phyloP scores from a whole-genome alignment of 2,797 vertebrate species.

The Microctenopoma stevenorrisi region DNA sequence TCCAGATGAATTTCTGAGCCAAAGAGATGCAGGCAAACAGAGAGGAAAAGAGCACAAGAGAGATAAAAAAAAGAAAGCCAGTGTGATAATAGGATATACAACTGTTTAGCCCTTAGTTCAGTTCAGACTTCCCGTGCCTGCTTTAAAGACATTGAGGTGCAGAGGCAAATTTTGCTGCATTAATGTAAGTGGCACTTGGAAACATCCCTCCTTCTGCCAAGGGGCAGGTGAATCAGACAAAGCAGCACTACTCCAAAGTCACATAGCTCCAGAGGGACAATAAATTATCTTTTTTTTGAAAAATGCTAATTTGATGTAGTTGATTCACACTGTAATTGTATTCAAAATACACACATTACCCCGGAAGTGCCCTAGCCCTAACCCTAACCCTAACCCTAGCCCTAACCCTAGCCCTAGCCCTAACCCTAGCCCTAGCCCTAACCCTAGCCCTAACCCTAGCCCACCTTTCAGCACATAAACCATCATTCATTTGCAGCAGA shows the following conservation, averaged over 20 bases:
- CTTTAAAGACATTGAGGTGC: constrained; percentile 24
- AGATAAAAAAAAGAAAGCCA: constrained; percentile 45
- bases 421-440: too few relatives aligned
- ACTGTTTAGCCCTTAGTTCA: constrained; percentile 57
- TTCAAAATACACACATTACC: neutral
- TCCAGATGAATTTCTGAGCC: constrained; percentile 44
- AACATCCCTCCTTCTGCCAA: constrained; percentile 5
- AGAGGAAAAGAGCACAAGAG: constrained; percentile 28
- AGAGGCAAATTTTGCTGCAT: constrained; percentile 37
- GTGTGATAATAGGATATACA: constrained; percentile 65
- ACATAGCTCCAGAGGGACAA: neutral
- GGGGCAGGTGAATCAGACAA: constrained; percentile 31
- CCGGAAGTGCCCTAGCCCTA: too few relatives aligned
- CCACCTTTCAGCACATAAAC: neutral
- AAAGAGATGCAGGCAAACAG: constrained; percentile 35
- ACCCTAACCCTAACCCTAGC: too few relatives aligned
- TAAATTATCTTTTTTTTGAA: neutral
- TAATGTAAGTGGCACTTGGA: constrained; percentile 44
- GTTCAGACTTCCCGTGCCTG: constrained; percentile 25
- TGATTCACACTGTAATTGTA: constrained; percentile 4
- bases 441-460: too few relatives aligned
- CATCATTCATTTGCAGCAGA: neutral
- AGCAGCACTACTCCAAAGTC: neutral
- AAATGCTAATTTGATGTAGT: neutral
- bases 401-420: too few relatives aligned